Evolutionary conservation across 2,888 invertebrate species (phyloP), one percentile per base, ranked within the genome.

Genomic region (Drosophila tripunctata): DNA sequence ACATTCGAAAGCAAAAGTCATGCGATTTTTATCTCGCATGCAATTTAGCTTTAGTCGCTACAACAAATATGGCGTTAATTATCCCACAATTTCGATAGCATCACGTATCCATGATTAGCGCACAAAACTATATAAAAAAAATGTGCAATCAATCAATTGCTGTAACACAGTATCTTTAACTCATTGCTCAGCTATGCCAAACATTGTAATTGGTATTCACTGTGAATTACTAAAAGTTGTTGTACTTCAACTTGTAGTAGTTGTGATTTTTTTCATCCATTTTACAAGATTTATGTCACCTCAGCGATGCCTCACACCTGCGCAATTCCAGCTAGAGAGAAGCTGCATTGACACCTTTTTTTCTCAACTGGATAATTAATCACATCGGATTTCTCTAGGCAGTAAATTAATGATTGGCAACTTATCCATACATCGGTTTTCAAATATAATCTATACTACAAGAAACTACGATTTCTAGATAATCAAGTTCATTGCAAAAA

Each of bases 21-120:
- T 61, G 66, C 62, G 77, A 78, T 78, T 73, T 72, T 55, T 70
- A 75, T 75, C 71, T 68, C 70, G 55, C 84, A 87, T 82, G 87
- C 81, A 81, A 80, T 77, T 80, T 78, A 78, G 57, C 68, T 67
- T 69, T 41, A 47, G 74, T 67, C 36, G n/a, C 35, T 12, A 35
- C 75, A 64, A 74, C 88, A 83, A 83, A 87, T 88, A 86, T 86
- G 86, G 83, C 76, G 80, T 76, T 87, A 84, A 84, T 84, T 84
- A 86, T 88, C 57, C 75, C 81, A 86, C 84, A 75, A 69, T 84
- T 86, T 88, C 75, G 83, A 86, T 83, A 86, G 81, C 83, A 86
- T 83, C 83, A 87, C 83, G 83, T 87, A 75, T 69, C 80, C 80
- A 77, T 83, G 80, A 87, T 83, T 80, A 83, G 77, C 83, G 77